A percentile compares a stretch with the other conserved stretches of the same genome.
Conservation (phyloP, 2,113 vertebrate genomes). For the Thymallus thymallus region DNA sequence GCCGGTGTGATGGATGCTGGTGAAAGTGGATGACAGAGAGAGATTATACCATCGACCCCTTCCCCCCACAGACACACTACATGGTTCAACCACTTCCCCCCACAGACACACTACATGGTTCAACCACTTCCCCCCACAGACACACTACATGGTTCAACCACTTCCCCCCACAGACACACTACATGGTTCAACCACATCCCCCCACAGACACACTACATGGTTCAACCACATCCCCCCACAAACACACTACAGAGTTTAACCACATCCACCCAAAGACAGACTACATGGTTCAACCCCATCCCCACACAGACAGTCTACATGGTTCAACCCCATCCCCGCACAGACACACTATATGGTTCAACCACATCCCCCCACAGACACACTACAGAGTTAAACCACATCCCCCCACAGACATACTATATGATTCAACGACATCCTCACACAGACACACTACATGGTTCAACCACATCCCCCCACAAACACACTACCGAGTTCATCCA, state of each 20-base stretch:
- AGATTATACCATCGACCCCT: neutral
- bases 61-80: neutral
- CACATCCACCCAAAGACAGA: neutral
- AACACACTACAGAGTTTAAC: neutral
- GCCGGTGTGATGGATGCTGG: neutral
- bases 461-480: neutral
- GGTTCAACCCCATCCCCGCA: neutral
- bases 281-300: no score
- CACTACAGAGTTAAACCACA: neutral
- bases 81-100: no score
- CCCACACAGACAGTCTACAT: neutral
- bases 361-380: neutral
- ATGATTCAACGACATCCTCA: no score
- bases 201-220: neutral
- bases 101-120: neutral
- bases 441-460: neutral
- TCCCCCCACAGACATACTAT: neutral
- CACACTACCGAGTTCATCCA: no score
- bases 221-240: neutral
- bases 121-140: neutral
- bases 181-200: neutral
- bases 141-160: no score
- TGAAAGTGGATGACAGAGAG: slow-evolving; percentile 11
- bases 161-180: neutral
- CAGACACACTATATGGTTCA: no score